A percentile compares a stretch with the other conserved stretches of the same genome.
Conservation (phyloP, 2,797 vertebrate species). For the Pseudomugil tenellus region DNA sequence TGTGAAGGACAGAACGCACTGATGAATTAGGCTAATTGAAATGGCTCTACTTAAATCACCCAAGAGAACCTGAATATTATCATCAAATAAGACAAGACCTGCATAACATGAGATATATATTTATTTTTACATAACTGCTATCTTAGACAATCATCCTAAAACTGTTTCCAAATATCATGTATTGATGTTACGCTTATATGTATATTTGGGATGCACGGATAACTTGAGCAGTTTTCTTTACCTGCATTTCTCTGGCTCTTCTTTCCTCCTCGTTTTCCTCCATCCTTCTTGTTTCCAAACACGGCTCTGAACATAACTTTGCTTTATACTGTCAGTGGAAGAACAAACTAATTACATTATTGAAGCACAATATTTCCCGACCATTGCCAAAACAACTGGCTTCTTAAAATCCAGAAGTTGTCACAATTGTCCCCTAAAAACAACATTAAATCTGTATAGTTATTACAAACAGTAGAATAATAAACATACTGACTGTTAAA, state of each 20-base stretch:
- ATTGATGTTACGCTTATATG: not conserved
- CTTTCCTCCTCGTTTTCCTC: constrained; percentile 57
- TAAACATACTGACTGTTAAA: too few species aligned
- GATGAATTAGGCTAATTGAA: constrained; percentile 81
- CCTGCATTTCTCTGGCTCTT: constrained; percentile 61
- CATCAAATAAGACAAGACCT: constrained; percentile 51
- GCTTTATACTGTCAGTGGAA: constrained; percentile 17
- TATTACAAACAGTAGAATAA: too few species aligned
- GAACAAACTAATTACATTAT: too few species aligned
- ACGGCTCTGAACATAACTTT: constrained; percentile 74
- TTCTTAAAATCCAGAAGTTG: constrained; percentile 6
- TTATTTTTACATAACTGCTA: not conserved
- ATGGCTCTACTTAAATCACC: constrained; percentile 75
- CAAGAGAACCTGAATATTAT: constrained; percentile 61
- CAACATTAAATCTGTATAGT: too few species aligned
- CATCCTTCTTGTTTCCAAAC: constrained; percentile 73
- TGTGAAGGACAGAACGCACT: constrained; percentile 68
- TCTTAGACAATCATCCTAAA: not conserved
- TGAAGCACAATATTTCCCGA: constrained; percentile 29
- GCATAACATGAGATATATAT: constrained; percentile 12
- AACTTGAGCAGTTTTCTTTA: constrained; percentile 31
- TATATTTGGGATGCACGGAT: constrained; percentile 6
- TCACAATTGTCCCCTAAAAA: too few species aligned
- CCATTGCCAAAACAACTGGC: constrained; percentile 12
- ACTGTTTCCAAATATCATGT: not conserved